Conservation (phyloP, 2,888 invertebrate species). For the Ganaspis brasiliensis region DNA sequence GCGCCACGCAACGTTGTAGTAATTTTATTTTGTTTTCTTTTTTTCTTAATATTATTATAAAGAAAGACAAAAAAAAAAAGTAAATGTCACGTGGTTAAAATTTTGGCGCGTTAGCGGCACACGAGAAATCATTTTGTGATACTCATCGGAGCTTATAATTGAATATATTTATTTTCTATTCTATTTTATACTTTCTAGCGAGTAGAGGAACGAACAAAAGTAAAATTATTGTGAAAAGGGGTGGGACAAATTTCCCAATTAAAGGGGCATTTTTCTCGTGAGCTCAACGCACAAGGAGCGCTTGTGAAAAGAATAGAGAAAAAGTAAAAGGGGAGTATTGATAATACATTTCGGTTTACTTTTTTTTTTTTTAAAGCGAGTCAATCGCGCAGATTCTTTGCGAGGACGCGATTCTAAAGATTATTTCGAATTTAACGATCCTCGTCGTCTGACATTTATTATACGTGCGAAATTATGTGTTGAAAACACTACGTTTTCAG, state of each 20-base stretch:
- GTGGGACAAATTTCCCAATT: slow-evolving; percentile 1
- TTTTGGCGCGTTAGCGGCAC: slow-evolving; percentile 30
- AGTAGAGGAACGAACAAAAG: slow-evolving; percentile 35
- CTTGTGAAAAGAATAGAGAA: slow-evolving; percentile 54
- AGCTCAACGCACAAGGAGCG: slow-evolving; percentile 54
- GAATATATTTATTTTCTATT: slow-evolving; percentile 43
- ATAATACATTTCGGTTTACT: no score
- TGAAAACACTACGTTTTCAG: background rate
- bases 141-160: slow-evolving; percentile 41
- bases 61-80: background rate
- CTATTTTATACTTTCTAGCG: slow-evolving; percentile 45
- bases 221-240: slow-evolving; percentile 16
- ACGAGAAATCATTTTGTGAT: slow-evolving; percentile 44
- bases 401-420: slow-evolving; percentile 66
- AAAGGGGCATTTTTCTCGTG: slow-evolving; percentile 38
- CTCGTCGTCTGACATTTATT: slow-evolving; percentile 56
- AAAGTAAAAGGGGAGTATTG: slow-evolving; percentile 36
- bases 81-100: background rate
- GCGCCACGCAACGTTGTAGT: background rate
- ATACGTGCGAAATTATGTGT: slow-evolving; percentile 46
- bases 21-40: no score
- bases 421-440: slow-evolving; percentile 60
- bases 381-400: slow-evolving; percentile 73
- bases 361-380: slow-evolving; percentile 65
- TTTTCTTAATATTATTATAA: background rate